These are phyloP conservation scores for Gisinianus flammeolus DNA, from an alignment of 2,888 invertebrate genomes.

Conservation along the genomic window DNA sequence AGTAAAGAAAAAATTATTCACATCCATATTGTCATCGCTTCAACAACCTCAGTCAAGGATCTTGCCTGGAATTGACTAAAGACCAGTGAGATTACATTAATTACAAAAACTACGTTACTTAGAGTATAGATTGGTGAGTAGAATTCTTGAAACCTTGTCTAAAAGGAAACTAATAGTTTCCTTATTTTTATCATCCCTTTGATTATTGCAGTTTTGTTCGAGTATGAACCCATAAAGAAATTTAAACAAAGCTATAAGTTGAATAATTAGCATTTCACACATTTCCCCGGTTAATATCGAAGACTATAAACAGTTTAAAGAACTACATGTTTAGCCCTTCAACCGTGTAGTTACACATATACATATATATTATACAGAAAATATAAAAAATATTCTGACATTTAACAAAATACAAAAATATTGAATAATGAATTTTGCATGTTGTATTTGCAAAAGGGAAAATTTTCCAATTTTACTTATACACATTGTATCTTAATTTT, in stretches of 20 bases:
- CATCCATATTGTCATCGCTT: constrained; percentile 43
- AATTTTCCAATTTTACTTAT: neutral
- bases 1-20: constrained; percentile 26
- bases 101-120: constrained; percentile 3
- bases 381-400: too few species aligned
- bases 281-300: too few species aligned
- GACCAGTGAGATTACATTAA: constrained; percentile 43
- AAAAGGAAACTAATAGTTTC: neutral
- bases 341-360: too few species aligned
- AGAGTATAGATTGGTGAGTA: constrained; percentile 21
- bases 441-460: neutral
- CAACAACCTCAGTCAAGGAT: constrained; percentile 39
- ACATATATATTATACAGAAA: too few species aligned
- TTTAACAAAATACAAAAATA: too few species aligned
- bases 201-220: neutral
- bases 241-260: too few species aligned
- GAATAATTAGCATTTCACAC: too few species aligned
- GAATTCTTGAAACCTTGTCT: constrained; percentile 13
- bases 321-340: too few species aligned
- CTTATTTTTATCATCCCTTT: neutral
- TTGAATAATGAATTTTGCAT: neutral
- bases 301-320: too few species aligned
- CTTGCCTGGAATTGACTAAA: constrained; percentile 45
- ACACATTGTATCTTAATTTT: too few species aligned
- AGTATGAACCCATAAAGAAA: too few species aligned